phyloP scores from a whole-genome alignment of 1,140 invertebrate species.

The Ladona fulva region DNA sequence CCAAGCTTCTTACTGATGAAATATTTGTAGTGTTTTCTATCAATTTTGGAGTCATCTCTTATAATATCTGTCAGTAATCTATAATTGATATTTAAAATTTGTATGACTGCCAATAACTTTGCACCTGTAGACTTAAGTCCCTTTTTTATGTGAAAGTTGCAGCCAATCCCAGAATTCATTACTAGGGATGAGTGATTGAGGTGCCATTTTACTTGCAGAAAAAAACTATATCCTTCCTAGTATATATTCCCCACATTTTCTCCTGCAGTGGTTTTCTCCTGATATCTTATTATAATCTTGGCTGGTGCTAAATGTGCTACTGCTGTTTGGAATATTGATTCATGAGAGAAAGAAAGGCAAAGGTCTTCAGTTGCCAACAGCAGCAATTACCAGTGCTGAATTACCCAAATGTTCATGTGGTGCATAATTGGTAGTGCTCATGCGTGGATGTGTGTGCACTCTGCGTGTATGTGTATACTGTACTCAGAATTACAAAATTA shows the following conservation, averaged over 20 bases:
- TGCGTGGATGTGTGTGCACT: not conserved
- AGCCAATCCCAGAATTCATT: too few species aligned
- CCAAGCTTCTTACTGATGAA: too few species aligned
- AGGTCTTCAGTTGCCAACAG: not conserved
- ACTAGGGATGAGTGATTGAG: not conserved
- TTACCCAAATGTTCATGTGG: not conserved
- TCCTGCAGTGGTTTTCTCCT: not conserved
- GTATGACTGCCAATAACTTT: too few species aligned
- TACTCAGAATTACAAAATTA: not conserved
- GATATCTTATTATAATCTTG: not conserved
- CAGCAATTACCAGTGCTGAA: constrained; percentile 4
- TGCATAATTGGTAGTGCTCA: constrained; percentile 5
- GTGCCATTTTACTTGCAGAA: not conserved
- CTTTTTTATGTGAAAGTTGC: too few species aligned
- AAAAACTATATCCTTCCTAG: not conserved
- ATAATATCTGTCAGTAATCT: too few species aligned
- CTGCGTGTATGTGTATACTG: not conserved
- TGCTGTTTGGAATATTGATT: not conserved
- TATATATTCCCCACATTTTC: not conserved
- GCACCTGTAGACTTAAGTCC: too few species aligned
- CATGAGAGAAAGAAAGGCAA: not conserved
- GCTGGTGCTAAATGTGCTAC: constrained; percentile 7
- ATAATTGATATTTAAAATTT: too few species aligned
- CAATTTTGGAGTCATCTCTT: too few species aligned
- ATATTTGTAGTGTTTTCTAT: too few species aligned